phyloP scores from a whole-genome alignment of 2,113 vertebrate genomes.

The Halcyon senegalensis region DNA sequence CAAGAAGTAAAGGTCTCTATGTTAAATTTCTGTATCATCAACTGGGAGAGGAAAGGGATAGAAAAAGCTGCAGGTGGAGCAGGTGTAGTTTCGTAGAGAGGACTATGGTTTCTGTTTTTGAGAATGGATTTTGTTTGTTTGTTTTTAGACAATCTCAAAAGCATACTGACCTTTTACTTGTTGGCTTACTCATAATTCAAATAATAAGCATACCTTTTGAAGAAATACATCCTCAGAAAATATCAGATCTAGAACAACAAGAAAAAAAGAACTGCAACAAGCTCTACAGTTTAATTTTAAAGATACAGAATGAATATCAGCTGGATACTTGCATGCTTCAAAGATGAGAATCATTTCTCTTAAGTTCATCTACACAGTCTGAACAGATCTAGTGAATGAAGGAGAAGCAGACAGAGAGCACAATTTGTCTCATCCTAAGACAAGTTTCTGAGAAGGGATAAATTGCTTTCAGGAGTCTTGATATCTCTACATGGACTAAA shows the following conservation, averaged over 20 bases:
- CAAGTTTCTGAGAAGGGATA: neutral
- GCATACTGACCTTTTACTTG: neutral
- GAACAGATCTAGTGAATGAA: neutral
- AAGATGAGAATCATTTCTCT: neutral
- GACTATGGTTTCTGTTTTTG: neutral
- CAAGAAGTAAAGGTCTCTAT: neutral
- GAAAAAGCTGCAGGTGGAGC: neutral
- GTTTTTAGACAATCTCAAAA: neutral
- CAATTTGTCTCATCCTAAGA: neutral
- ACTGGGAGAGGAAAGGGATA: neutral
- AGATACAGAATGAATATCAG: neutral
- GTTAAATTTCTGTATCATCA: neutral
- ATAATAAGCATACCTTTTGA: neutral
- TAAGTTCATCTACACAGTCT: neutral
- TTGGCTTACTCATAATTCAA: neutral
- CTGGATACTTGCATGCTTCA: accelerated
- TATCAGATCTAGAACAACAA: neutral
- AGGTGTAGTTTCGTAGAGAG: neutral
- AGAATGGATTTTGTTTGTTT: neutral
- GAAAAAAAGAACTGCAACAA: neutral
- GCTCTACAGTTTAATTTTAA: neutral
- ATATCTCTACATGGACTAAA: neutral
- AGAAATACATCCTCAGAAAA: neutral
- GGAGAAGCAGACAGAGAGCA: neutral
- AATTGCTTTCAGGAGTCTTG: neutral